A percentile compares a stretch with the other conserved stretches of the same genome.
These are phyloP conservation scores for Tamandua tetradactyla DNA, from an alignment of 2,797 vertebrate genomes.

Conservation along the genomic window DNA sequence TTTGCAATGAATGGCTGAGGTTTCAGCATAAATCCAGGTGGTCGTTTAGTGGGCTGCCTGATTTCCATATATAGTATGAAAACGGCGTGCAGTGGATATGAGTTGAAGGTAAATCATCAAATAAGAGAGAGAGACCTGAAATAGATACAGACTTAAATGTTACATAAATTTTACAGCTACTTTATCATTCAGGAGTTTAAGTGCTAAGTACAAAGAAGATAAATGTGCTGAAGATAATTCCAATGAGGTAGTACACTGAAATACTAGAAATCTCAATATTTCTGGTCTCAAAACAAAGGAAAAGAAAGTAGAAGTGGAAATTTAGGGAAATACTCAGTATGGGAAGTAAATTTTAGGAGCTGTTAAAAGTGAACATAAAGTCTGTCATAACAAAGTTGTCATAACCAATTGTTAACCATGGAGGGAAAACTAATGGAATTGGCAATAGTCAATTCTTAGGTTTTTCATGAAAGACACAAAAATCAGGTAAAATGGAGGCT, in stretches of 20 bases:
- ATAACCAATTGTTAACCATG: background rate
- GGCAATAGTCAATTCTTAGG: background rate
- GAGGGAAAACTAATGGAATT: background rate
- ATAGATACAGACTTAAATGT: constrained; percentile 54
- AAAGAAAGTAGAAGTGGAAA: background rate
- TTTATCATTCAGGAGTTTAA: constrained; percentile 30
- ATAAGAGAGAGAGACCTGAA: constrained; percentile 37
- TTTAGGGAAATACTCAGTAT: background rate
- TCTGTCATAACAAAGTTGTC: background rate
- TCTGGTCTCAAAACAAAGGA: background rate
- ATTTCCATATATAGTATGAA: constrained; percentile 43
- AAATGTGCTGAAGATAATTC: constrained; percentile 32
- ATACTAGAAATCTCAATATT: constrained; percentile 40
- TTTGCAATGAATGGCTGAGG: constrained; percentile 63
- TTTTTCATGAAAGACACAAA: background rate
- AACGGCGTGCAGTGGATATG: background rate
- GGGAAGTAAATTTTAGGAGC: background rate
- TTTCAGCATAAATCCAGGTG: constrained; percentile 52
- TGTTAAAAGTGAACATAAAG: background rate
- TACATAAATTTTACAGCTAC: constrained; percentile 41
- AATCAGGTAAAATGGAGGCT: background rate
- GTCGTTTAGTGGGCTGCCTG: background rate
- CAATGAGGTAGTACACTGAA: background rate
- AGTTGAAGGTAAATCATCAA: constrained; percentile 41
- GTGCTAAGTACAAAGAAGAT: constrained; percentile 36